phyloP scores from a whole-genome alignment of 1,140 invertebrate genomes.

The Drosophila parvula region DNA sequence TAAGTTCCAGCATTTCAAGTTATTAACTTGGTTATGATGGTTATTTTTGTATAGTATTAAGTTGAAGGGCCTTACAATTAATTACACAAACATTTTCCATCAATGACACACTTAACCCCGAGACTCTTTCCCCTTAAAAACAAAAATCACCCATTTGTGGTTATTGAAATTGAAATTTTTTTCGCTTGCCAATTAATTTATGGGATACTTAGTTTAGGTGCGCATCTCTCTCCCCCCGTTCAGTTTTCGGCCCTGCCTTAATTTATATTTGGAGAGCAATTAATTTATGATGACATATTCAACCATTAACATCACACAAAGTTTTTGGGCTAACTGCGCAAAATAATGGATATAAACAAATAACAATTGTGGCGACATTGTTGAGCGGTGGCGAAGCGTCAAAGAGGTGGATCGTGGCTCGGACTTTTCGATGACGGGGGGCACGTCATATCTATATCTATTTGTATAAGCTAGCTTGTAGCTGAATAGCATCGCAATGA shows the following conservation, averaged over 20 bases:
- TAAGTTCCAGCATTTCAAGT: too few relatives aligned
- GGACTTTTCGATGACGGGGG: constrained; percentile 22
- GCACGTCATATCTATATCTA: constrained; percentile 43
- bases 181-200: constrained; percentile 32
- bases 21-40: background rate
- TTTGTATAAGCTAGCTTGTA: constrained; percentile 14
- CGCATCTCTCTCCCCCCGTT: constrained; percentile 1
- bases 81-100: background rate
- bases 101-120: constrained; percentile 3
- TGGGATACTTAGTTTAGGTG: constrained; percentile 30
- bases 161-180: constrained; percentile 5
- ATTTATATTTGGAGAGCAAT: constrained; percentile 45
- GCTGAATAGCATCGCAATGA: constrained; percentile 35
- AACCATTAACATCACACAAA: constrained; percentile 43
- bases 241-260: constrained; percentile 3
- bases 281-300: constrained; percentile 75
- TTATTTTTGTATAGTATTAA: background rate
- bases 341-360: constrained; percentile 43
- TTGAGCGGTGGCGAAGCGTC: constrained; percentile 12
- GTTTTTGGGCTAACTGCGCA: constrained; percentile 47
- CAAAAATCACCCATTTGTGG: background rate
- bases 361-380: constrained; percentile 47
- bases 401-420: constrained; percentile 31
- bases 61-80: background rate
- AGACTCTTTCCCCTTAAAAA: too few relatives aligned